Conservation (phyloP, 2,113 vertebrate species). For the Pelodiscus sinensis region DNA sequence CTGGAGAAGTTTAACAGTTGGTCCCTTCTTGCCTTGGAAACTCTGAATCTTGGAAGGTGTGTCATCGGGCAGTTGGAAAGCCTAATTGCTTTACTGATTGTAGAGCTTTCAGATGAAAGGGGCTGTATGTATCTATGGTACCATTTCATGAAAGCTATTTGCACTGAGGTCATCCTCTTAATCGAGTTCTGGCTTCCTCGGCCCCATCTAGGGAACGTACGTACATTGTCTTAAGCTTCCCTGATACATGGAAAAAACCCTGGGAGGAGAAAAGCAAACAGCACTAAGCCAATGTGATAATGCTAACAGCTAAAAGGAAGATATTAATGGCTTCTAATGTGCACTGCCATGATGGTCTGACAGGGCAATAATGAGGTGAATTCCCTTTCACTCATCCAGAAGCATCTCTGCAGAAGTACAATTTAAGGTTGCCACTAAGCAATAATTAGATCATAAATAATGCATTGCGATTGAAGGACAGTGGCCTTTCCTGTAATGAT, state of each 20-base stretch:
- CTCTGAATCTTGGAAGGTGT: neutral
- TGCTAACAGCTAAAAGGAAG: neutral
- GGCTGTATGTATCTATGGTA: fast-evolving
- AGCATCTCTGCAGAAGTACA: constrained; percentile 35
- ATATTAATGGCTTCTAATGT: constrained; percentile 46
- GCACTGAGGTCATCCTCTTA: neutral
- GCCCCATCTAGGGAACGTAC: neutral
- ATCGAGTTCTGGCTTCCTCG: neutral
- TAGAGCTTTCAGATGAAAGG: neutral
- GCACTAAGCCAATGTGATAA: neutral
- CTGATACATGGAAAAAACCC: neutral
- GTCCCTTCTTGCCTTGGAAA: neutral
- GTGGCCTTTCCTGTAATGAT: constrained; percentile 29
- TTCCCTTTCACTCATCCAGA: constrained; percentile 62
- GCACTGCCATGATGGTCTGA: neutral
- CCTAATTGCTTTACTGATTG: neutral
- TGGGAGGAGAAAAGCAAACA: neutral
- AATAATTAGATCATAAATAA: constrained; percentile 66
- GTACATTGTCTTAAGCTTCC: constrained; percentile 16
- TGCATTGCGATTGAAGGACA: neutral
- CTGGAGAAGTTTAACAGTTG: neutral
- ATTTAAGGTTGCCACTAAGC: constrained; percentile 48
- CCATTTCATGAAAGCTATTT: neutral
- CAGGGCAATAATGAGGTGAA: constrained; percentile 52
- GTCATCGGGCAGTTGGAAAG: neutral